phyloP scores from a whole-genome alignment of 2,797 vertebrate genomes.

The Premnoplex brunnescens region DNA sequence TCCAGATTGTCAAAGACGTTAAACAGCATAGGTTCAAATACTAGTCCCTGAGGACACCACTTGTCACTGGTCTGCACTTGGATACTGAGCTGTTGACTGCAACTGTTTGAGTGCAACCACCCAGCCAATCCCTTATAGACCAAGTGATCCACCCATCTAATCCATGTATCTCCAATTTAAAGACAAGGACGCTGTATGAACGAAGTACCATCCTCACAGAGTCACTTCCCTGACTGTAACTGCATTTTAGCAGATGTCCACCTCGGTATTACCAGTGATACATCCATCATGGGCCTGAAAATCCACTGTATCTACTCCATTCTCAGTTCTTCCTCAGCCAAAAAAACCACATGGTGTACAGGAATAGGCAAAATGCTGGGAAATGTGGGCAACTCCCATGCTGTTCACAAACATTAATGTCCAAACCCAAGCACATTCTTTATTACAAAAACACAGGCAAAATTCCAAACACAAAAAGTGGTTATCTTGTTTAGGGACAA shows the following conservation, averaged over 20 bases:
- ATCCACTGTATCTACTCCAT: not conserved
- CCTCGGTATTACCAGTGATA: not conserved
- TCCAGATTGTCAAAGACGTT: not conserved
- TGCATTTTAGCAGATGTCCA: constrained; percentile 64
- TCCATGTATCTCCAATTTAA: not conserved
- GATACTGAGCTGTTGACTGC: not conserved
- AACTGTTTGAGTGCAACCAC: not conserved
- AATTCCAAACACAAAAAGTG: constrained; percentile 35
- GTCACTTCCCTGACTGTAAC: not conserved
- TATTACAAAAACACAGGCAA: constrained; percentile 54
- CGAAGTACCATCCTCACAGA: not conserved
- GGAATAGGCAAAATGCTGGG: constrained; percentile 60
- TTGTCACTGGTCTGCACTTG: not conserved
- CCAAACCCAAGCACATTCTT: constrained; percentile 41
- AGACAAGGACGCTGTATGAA: not conserved
- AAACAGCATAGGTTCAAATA: not conserved
- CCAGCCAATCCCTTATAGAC: not conserved
- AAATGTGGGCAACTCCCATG: constrained; percentile 51
- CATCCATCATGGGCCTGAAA: constrained; percentile 33
- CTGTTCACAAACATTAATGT: constrained; percentile 37
- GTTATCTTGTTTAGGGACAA: constrained; percentile 18
- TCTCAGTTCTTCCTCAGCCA: constrained; percentile 26
- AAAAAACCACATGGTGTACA: not conserved
- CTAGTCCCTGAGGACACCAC: not conserved
- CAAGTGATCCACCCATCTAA: not conserved